A percentile compares a stretch with the other conserved stretches of the same genome.
These are phyloP conservation scores for Unio pictorum DNA, from an alignment of 2,888 invertebrate species.

Conservation along the genomic window DNA sequence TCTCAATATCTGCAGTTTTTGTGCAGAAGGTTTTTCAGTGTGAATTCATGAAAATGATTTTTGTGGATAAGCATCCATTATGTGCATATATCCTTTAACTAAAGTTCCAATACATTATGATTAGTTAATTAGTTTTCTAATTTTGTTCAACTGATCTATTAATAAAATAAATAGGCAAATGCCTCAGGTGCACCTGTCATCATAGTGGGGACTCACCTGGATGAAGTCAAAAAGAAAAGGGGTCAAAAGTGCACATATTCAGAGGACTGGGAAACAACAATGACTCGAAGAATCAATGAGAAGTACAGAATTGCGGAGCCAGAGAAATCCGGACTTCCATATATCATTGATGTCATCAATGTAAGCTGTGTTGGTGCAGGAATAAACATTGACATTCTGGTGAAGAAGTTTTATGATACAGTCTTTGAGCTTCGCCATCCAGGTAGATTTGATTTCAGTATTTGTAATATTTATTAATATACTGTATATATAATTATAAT, in stretches of 20 bases:
- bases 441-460: conserved; percentile 74
- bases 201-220: conserved; percentile 97
- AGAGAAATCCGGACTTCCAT: conserved; percentile 94
- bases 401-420: conserved; percentile 93
- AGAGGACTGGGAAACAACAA: conserved; percentile 89
- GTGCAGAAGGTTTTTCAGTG: too few species aligned
- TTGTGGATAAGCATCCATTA: too few species aligned
- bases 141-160: conserved; percentile 1
- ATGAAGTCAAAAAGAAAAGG: conserved; percentile 77
- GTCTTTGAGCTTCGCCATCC: conserved; percentile 92
- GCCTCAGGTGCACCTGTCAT: conserved; percentile 97
- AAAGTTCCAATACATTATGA: not conserved
- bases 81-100: not conserved
- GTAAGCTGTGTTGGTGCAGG: conserved; percentile 80
- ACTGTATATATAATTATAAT: too few species aligned
- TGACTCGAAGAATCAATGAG: conserved; percentile 77
- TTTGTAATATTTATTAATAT: not conserved
- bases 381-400: conserved; percentile 90
- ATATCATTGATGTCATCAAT: conserved; percentile 88
- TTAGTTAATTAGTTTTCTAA: not conserved
- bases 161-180: conserved; percentile 77
- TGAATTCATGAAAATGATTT: too few species aligned
- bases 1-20: too few species aligned
- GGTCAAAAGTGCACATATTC: conserved; percentile 75
- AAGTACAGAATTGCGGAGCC: conserved; percentile 91